Conservation (phyloP, 1,140 invertebrate genomes). For the Dreissena rostriformis region DNA sequence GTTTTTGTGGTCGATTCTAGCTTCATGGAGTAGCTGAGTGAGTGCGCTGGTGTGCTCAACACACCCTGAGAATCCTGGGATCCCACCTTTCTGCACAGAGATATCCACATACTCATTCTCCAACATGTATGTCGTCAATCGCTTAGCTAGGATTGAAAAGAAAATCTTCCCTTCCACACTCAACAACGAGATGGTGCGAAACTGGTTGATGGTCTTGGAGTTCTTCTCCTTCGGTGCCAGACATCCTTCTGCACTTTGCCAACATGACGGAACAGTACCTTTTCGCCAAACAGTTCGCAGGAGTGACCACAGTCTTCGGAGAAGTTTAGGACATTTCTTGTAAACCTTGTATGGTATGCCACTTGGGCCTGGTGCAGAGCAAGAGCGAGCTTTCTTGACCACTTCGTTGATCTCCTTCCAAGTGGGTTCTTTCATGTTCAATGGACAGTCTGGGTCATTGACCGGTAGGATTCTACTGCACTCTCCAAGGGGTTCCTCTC, state of each 20-base stretch:
- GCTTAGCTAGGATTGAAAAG: conserved; percentile 1
- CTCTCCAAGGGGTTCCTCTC: conserved; percentile 3
- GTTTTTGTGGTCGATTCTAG: neutral
- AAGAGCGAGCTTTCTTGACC: conserved; percentile 16
- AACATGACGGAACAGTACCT: too few relatives aligned
- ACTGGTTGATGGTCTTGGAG: conserved; percentile 26
- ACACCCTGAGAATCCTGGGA: conserved; percentile 13
- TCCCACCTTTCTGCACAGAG: conserved; percentile 26
- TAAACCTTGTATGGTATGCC: conserved; percentile 23
- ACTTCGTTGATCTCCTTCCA: conserved; percentile 27
- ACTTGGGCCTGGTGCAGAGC: conserved; percentile 35
- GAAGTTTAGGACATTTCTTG: conserved; percentile 11
- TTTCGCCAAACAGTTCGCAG: conserved; percentile 9
- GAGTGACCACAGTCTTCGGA: neutral
- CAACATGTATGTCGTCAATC: conserved; percentile 2
- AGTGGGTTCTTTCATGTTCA: conserved; percentile 1
- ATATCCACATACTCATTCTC: conserved; percentile 7
- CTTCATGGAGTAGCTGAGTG: neutral
- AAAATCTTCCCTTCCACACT: conserved; percentile 38
- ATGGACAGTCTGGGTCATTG: conserved; percentile 1
- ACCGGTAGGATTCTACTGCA: too few relatives aligned
- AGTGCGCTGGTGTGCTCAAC: conserved; percentile 4
- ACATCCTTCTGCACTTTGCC: too few relatives aligned
- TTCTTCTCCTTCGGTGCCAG: conserved; percentile 30
- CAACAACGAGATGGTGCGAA: conserved; percentile 35